phyloP scores from a whole-genome alignment of 2,113 vertebrate genomes.

The Psammodynastes pulverulentus region DNA sequence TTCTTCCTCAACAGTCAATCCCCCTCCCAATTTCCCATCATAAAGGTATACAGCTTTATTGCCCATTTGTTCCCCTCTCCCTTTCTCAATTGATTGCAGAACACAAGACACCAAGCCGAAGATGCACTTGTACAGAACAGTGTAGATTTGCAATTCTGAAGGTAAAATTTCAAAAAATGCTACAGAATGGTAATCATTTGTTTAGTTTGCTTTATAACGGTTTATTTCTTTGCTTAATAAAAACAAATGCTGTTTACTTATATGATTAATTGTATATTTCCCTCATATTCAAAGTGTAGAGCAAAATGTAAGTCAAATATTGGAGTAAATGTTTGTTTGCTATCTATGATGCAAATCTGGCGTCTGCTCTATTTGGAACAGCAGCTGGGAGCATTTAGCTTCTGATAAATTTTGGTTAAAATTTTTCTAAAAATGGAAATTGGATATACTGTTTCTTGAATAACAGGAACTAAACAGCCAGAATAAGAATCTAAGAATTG shows the following conservation, averaged over 20 bases:
- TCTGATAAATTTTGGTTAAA: conserved; percentile 2
- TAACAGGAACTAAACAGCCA: background rate
- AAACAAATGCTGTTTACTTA: background rate
- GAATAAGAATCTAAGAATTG: background rate
- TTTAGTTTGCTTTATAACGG: background rate
- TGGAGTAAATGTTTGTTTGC: background rate
- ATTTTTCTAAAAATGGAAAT: conserved; percentile 2
- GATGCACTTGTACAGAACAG: background rate
- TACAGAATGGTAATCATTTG: background rate
- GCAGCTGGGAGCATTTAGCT: background rate
- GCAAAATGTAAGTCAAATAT: background rate
- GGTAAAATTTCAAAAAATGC: background rate
- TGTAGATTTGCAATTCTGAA: background rate
- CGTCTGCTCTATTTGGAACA: conserved; percentile 4
- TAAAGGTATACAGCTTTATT: too few relatives aligned
- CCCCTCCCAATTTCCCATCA: too few relatives aligned
- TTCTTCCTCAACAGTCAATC: too few relatives aligned
- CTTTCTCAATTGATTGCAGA: background rate
- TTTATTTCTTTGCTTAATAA: background rate
- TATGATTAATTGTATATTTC: background rate
- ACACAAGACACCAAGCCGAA: background rate
- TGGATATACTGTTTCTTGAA: conserved; percentile 4
- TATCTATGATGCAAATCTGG: conserved; percentile 1
- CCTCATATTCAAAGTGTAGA: background rate
- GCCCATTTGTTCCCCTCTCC: too few relatives aligned